Base-by-base conservation (phyloP, 2,113 vertebrate genomes). In the Pachyramphus minor region DNA sequence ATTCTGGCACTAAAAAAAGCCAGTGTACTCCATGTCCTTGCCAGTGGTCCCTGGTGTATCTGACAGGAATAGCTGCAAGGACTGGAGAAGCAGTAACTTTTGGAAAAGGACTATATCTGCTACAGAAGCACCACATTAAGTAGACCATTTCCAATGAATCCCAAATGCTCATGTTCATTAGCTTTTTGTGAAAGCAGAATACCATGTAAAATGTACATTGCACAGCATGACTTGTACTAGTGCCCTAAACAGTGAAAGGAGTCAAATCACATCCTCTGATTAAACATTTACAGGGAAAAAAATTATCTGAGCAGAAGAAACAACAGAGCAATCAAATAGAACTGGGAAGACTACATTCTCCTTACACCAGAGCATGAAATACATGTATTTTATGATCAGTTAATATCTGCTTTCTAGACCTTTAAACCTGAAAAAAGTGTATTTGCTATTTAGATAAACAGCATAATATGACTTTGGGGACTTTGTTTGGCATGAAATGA, bases 391-490 rank as follows among this genome's bases (percentile, higher is more conserved):
- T 93, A 90, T 87, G 84, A 97, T 95, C 96, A 91, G 71, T 47
- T 96, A 80, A 52, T 97, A 78, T 77, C 77, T 95, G 63, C 64
- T 96, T 97, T 83, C 74, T 71, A 92, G 89, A 35, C 66, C 93
- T 97, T 92, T 93, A 93, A 96, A 95, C 75, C 25, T 96, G 80
- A 91, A 82, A 73, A 95, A 53, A 95, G 74, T 63, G 79, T 50
- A 77, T 89, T 91, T 97, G 31, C 96, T 97, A 89, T 92, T 95
- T 90, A 97, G 64, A 95, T 79, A 97, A 97, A 95, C 56, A 96
- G 56, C 2, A 14, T 28, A 86, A 64, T 92, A 95, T 81, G 90
- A 96, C 58, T 84, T 72, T 92, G 84, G 94, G 75, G 56, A 50
- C 35, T 92, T 90, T 94, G 45, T 91, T 91, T 89, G 90, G 66